Base-by-base conservation (phyloP, 2,113 vertebrate species). In the Entomyzon cyanotis region DNA sequence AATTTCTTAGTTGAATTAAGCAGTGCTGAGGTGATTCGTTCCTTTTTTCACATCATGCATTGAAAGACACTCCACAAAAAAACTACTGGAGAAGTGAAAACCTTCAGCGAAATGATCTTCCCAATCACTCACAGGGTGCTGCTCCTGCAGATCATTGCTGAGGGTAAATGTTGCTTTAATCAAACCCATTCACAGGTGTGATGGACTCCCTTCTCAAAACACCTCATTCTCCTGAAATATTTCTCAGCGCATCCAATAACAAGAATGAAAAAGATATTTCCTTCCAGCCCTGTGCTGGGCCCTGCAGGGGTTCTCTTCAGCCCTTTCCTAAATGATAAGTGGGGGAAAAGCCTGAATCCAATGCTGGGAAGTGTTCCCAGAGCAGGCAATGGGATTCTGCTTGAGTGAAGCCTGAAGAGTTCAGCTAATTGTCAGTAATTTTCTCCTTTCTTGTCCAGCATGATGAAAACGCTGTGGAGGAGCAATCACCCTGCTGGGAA, bases 401-500 rank as follows among this genome's bases (percentile, higher is more conserved):
- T 46, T 11, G 23, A 90, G 65, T 10, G 35, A 82, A 52, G 84
- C 24, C 24, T 77, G 37, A 31, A 41, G 65, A 62, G 74, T 63
- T 74, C 80, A 89, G 64, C 46, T 91, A 89, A 77, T 84, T 81
- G 42, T 37, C 35, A 49, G 55, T 78, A 87, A 74, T 80, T 89
- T 83, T 68, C 87, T 63, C 47, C 42, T 76, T 70, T 82, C 90
- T 78, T 46, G 52, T 78, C 55, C 69, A 91, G 69, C 0, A 0
- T 55, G 85, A 73, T 75, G 77, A 23, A 84, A 81, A 47, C 5
- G 55, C 74, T 31, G 60, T 28, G 55, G 50, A 81, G 78, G 28
- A 87, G 82, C 82, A 81, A 94, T 71, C 83, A 81, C 59, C 68
- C 44, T 74, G 50, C 81, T 77, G 77, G 42, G 81, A 93, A 89